Evolutionary conservation across 2,113 vertebrate species (phyloP).

Genomic region (Lynx canadensis): DNA sequence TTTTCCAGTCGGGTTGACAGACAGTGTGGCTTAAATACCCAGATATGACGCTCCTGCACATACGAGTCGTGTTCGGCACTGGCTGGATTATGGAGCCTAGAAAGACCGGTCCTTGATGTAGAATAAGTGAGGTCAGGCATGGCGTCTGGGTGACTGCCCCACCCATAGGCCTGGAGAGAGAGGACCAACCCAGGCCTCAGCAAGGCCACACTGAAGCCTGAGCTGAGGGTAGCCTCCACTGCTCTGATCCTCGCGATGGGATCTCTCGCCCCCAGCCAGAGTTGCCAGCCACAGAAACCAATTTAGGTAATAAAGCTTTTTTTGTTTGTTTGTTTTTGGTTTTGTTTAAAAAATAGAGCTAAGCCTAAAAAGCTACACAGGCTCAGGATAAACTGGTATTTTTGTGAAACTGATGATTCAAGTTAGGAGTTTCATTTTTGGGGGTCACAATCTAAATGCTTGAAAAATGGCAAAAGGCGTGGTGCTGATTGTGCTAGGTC

Average conservation of each 20-base stretch:
- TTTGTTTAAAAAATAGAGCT: conserved; percentile 32
- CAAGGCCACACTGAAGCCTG: not conserved
- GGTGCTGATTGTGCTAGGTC: not conserved
- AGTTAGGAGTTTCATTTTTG: not conserved
- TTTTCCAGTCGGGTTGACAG: not conserved
- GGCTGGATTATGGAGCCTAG: not conserved
- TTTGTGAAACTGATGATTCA: not conserved
- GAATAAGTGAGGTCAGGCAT: not conserved
- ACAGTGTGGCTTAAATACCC: not conserved
- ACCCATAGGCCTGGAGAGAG: not conserved
- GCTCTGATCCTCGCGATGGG: not conserved
- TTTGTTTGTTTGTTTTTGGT: not conserved
- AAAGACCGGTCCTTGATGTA: not conserved
- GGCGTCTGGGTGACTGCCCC: not conserved
- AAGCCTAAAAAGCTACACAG: not conserved
- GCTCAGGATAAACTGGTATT: not conserved
- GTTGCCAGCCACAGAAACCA: not conserved
- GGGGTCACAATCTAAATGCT: not conserved
- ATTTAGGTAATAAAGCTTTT: not conserved
- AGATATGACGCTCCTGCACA: not conserved
- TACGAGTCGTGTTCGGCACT: not conserved
- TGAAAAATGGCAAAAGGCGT: not conserved
- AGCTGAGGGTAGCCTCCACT: not conserved
- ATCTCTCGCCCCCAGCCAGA: not conserved
- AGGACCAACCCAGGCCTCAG: not conserved